Evolutionary conservation across 1,140 invertebrate species (phyloP), one percentile per base, ranked within the genome.

Genomic region (Scaptomyza graminum): DNA sequence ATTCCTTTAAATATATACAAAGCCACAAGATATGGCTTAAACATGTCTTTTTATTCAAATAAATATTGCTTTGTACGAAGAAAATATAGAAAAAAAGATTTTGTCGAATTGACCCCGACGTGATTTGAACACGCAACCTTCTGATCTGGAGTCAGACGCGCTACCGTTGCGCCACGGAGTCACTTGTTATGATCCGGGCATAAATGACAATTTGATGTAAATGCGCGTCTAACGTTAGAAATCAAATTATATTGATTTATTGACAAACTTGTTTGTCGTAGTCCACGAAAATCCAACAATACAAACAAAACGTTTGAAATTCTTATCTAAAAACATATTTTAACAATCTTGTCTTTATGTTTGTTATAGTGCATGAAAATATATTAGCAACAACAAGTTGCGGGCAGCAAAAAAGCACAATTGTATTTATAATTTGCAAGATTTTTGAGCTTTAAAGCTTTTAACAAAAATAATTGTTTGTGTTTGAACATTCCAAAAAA

Each of bases 121-220:
- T 97, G 96, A 97, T 97, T 97, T 96, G 97, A 98, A 97, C 96
- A 97, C 96, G 96, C 96, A 98, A 96, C 97, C 97, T 98, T 98
- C 96, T 97, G 97, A 97, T 98, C 97, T 97, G 97, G 97, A 97
- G 96, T 97, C 96, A 97, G 96, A 97, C 96, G 96, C 96, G 96
- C 96, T 97, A 97, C 97, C 96, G 95, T 97, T 98, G 97, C 97
- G 97, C 97, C 97, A 98, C 96, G 96, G 95, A 95, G 95, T 95
- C 95, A 72, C 50, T 49, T 67, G 55, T 13, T 39, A 43, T 52
- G 37, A 47, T n/a, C 39, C 11, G 25, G 34, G 55, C 34, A 11
- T 31, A 67, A 72, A 47, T 72, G 55, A 25, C 3, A 12, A 31
- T 22, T 60, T 67, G n/a, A 43, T 34, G 12, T 37, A 28, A 6